Conservation (phyloP, 1,140 invertebrate species). For the Euschistus heros region DNA sequence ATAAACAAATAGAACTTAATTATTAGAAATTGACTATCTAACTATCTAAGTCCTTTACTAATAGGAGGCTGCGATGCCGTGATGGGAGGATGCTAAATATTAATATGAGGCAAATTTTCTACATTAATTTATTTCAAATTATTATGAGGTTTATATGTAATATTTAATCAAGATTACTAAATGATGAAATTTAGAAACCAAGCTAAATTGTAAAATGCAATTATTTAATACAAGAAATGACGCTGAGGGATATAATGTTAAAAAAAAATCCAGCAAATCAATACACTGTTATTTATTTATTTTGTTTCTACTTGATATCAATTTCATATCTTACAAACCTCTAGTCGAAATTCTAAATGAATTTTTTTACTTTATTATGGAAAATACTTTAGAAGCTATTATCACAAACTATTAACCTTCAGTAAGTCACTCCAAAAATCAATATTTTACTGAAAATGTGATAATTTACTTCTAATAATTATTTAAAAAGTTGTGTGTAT, state of each 20-base stretch:
- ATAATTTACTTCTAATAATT: background rate
- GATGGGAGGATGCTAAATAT: background rate
- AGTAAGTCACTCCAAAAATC: background rate
- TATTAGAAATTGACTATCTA: no score
- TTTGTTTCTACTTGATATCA: background rate
- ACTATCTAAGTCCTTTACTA: no score
- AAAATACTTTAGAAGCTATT: background rate
- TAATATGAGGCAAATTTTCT: no score
- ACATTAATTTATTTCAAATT: no score
- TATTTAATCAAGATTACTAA: no score
- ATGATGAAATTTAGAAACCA: no score
- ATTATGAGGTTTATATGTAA: no score
- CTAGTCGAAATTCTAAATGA: background rate
- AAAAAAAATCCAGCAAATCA: slow-evolving; percentile 18
- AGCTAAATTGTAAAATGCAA: no score
- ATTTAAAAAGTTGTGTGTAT: slow-evolving; percentile 13
- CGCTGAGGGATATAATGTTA: background rate
- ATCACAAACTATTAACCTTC: background rate
- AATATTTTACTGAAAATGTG: background rate
- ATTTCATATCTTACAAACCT: background rate
- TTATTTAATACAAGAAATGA: no score
- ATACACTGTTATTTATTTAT: slow-evolving; percentile 18
- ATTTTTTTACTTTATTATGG: slow-evolving; percentile 1
- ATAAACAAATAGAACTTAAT: no score
- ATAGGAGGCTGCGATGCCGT: no score